Base-by-base conservation (phyloP, 2,888 invertebrate genomes). In the Ophioninae sp. region DNA sequence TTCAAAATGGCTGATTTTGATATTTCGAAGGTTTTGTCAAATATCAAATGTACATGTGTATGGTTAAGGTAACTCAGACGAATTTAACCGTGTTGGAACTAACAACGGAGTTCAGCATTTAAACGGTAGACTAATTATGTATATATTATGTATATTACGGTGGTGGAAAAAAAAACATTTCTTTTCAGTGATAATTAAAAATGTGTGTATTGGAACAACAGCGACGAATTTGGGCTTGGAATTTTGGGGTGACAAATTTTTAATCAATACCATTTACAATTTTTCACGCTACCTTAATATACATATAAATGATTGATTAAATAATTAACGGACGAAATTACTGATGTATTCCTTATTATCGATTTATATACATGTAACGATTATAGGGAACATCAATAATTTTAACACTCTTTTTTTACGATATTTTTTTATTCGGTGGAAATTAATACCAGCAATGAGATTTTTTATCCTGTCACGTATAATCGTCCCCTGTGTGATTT, bases 401-500 rank as follows among this genome's bases (percentile, higher is more conserved):
- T 51, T 13, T 5, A 51, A 13, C 51, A 13, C 0, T 51, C 13
- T 17, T 17, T 51, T 51, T 51, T 17, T 5, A 17, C 17, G 13
- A 13, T 17, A 13, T 51, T 51, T 51, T 17, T 51, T 51, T 6
- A 51, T 68, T 20, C 8, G 22, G 30, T 44, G n/a, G 2, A 68
- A 51, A 51, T 68, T 17, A 17, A 51, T 51, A 68, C 41, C 51
- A 44, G 41, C 22, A 44, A 67, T 22, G 6, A 8, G 9, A 41
- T 22, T 44, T 67, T 67, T 67, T 6, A 44, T 67, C 41, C 22
- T 20, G 44, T 41, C 41, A 41, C 22, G 6, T 22, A 20, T 39
- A 41, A 30, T 67, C 41, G 22, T 41, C 41, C 13, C 13, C 22
- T 44, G 44, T 67, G 67, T 41, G 67, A 67, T 22, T n/a, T 67